phyloP scores from a whole-genome alignment of 1,140 invertebrate species.

The Ephestia elutella region DNA sequence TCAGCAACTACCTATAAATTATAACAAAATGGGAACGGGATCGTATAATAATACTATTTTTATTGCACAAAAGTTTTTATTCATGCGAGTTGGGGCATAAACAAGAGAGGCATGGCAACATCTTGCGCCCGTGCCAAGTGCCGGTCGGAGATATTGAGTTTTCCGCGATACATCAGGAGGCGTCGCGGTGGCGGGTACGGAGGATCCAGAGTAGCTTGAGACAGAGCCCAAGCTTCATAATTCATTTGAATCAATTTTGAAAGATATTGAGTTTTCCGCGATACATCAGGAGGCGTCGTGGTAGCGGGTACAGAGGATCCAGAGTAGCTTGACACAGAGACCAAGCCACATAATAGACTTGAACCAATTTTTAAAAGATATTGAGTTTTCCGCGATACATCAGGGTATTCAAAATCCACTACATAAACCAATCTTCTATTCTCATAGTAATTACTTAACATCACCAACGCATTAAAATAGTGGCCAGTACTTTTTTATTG shows the following conservation, averaged over 20 bases:
- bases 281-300: background rate
- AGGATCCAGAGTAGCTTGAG: background rate
- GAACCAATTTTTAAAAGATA: no score
- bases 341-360: background rate
- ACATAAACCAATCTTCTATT: no score
- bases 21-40: background rate
- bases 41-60: background rate
- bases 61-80: constrained; percentile 1
- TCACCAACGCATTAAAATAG: no score
- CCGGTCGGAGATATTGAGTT: background rate
- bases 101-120: background rate
- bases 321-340: background rate
- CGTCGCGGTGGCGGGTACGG: background rate
- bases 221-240: background rate
- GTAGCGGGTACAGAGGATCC: background rate
- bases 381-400: no score
- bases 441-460: no score
- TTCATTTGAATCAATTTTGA: no score
- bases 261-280: constrained; percentile 1
- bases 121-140: background rate
- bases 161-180: background rate
- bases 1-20: background rate
- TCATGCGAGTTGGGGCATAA: background rate
- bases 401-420: no score
- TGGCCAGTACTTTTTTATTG: no score